Evolutionary conservation across 2,797 vertebrate species (phyloP), one percentile per base, ranked within the genome.

Genomic region (Helarctos malayanus): DNA sequence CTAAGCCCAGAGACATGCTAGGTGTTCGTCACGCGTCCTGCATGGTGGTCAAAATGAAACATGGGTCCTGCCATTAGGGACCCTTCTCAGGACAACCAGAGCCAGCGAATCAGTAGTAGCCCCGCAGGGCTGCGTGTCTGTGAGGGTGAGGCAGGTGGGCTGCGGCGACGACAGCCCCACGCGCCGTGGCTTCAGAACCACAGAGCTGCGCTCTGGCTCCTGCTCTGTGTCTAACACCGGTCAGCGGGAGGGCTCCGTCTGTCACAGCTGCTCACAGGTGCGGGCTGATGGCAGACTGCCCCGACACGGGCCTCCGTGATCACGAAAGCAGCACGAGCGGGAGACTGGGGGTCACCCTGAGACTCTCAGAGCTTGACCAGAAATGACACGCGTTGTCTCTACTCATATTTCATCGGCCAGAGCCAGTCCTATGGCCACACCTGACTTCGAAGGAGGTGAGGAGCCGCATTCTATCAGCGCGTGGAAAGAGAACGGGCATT

Each of bases 311-410:
- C 91, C 27, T 73, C 25, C 0, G 0, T 7, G 2, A 9, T 16
- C 47, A 11, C 59, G 5, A 7, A 10, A 2, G 45, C 3, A 18
- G 19, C 18, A 2, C 27, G 14, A 38, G 61, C 19, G 15, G 4
- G 23, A 61, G 4, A 1, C 1, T 0, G 13, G 8, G 1, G 12
- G 9, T 2, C 2, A 0, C 1, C 56, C 7, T 1, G 11, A 19
- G 47, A 23, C 0, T 11, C 54, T 23, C 5, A 15, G 59, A 16
- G 14, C 29, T 65, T 38, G 2, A 0, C 14, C 29, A 6, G 29
- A 54, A 47, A 57, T 4, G 71, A 27, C 23, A 1, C 2, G 0
- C 2, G 9, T 2, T 29, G 7, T 14, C 45, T 68, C 59, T 38
- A 4, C 4, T 56, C 45, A 0, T 0, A 1, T n/a, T 27, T 80